Evolutionary conservation across 2,113 vertebrate species (phyloP), one percentile per base, ranked within the genome.

Genomic region (Indicator indicator): DNA sequence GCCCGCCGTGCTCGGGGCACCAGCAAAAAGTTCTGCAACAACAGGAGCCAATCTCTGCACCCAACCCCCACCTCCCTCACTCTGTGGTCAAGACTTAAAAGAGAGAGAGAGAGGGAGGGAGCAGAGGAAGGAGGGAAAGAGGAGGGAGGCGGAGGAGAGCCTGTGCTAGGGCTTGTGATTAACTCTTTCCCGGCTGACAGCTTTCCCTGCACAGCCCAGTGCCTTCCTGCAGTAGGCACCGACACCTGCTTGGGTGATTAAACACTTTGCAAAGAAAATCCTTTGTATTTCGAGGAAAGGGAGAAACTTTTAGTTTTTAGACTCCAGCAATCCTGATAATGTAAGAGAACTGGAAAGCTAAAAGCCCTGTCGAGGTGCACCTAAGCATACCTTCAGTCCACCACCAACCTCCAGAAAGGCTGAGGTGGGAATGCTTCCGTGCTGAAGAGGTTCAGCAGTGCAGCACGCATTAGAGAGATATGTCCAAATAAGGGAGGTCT

Each of bases 1-100:
- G 36, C 74, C 50, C 13, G 60, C 64, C 30, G 33, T 2, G 3
- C 88, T 20, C 23, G 1, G 8, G 14, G 87, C 80, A 75, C 85
- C 82, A 7, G 24, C 20, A 16, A 38, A 95, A 97, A 97, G 18
- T 96, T 97, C 1, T 3, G 27, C 75, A 20, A 88, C 71, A 12
- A 20, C 91, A 3, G 0, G 20, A 94, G 91, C 89, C 89, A 18
- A 95, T 82, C 89, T 83, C 82, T 7, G 5, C 0, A 64, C 93
- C 95, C 93, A 95, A 15, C 96, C 95, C 90, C 96, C 89, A 54
- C 94, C 82, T 44, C 48, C 94, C 78, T 79, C 91, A 28, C 96
- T 76, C 93, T 30, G 89, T 81, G 94, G 95, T 94, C 96, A 96
- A 95, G 96, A 93, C 96, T 96, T 95, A 88, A 91, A 87, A 96